A percentile compares a stretch with the other conserved stretches of the same genome.
Conservation (phyloP, 2,113 vertebrate genomes). For the Bubo scandiacus region DNA sequence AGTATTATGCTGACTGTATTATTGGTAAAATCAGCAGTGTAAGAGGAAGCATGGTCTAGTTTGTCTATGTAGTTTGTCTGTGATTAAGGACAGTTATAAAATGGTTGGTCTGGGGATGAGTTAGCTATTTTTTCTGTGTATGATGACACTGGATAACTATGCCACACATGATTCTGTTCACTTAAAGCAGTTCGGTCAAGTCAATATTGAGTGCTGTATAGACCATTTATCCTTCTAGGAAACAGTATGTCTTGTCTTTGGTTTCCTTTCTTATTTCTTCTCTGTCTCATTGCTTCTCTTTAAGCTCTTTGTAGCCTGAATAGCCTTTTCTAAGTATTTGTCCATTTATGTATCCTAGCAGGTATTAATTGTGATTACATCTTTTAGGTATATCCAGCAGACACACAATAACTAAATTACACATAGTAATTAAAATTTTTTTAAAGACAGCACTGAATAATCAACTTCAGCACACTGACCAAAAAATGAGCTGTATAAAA, state of each 20-base stretch:
- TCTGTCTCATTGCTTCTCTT: not conserved
- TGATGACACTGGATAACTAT: not conserved
- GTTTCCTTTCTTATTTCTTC: not conserved
- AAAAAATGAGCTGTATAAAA: not conserved
- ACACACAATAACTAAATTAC: not conserved
- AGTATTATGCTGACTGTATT: not conserved
- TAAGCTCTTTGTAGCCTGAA: not conserved
- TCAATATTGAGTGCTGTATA: not conserved
- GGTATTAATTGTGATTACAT: not conserved
- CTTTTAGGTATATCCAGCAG: not conserved
- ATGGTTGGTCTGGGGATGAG: not conserved
- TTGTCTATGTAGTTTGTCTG: not conserved
- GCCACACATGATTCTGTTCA: not conserved
- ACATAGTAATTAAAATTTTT: no score
- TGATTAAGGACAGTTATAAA: not conserved
- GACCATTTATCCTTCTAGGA: not conserved
- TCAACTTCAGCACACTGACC: not conserved
- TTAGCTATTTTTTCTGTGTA: not conserved
- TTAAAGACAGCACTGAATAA: not conserved
- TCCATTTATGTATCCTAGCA: not conserved
- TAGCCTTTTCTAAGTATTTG: not conserved
- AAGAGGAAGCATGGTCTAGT: not conserved
- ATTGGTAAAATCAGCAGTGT: not conserved
- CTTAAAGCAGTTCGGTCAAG: not conserved
- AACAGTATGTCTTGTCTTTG: not conserved